Base-by-base conservation (phyloP, 2,113 vertebrate genomes). In the Psittacara wagleri region DNA sequence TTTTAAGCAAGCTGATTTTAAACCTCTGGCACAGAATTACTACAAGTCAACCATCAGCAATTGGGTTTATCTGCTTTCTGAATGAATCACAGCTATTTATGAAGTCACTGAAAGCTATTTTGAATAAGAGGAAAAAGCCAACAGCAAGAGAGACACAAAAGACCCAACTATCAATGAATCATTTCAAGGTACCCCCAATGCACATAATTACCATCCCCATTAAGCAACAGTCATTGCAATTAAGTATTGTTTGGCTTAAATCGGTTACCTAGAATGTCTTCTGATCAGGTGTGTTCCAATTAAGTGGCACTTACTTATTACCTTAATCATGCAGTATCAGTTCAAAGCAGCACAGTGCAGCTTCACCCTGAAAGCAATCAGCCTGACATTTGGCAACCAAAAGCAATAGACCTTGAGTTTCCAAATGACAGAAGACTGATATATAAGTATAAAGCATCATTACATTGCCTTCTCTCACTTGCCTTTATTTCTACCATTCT, bases 191-290 rank as follows among this genome's bases (percentile, higher is more conserved):
- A 90, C 95, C 92, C 95, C 95, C 96, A 92, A 43, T 92, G 95
- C 88, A 91, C 77, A 9, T 74, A 95, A 96, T 96, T 96, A 96
- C 80, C 81, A 96, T 85, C 44, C 44, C 83, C 81, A 95, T 97
- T 96, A 96, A 94, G 96, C 94, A 95, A 92, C 91, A 96, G 83
- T 76, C 96, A 91, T 9, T 87, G 91, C 88, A 96, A 95, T 97
- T 97, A 96, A 96, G 92, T 85, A 97, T 96, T 96, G 95, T 96
- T 95, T 94, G 95, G 86, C 67, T 96, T 96, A 96, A 92, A 97
- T 96, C 86, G 78, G 95, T 96, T 97, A 96, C 96, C 96, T 96
- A 83, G 77, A 96, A 96, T 95, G 96, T 96, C 95, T 94, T 95
- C 96, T 92, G 95, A 96, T 97, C 94, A 94, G 72, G 70, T 37